These are phyloP conservation scores for Calonectris borealis DNA, from an alignment of 2,113 vertebrate species.

Conservation along the genomic window DNA sequence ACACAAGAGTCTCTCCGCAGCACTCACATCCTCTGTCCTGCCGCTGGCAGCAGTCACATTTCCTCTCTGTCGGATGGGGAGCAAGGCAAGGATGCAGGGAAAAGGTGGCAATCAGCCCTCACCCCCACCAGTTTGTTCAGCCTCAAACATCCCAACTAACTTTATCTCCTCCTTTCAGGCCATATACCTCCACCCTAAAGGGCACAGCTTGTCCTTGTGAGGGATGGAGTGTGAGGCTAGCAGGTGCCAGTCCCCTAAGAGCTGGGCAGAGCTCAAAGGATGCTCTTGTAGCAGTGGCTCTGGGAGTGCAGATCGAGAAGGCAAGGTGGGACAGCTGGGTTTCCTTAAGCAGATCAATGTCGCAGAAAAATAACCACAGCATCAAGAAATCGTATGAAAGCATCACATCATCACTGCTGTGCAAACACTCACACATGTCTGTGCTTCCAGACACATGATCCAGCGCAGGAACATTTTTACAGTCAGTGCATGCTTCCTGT, in stretches of 20 bases:
- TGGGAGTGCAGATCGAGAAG: neutral
- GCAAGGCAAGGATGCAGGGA: neutral
- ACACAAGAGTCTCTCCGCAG: neutral
- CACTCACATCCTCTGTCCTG: neutral
- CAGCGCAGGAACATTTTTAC: rapidly evolving
- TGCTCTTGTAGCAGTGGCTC: neutral
- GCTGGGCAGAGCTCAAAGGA: neutral
- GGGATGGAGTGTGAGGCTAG: neutral
- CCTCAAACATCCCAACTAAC: neutral
- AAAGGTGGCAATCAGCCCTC: neutral
- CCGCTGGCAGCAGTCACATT: neutral
- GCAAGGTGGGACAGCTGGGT: neutral
- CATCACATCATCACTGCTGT: neutral
- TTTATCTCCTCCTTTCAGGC: neutral
- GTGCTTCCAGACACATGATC: neutral
- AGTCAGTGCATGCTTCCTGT: neutral
- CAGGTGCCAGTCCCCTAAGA: neutral
- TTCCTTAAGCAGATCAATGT: neutral
- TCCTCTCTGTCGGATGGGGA: neutral
- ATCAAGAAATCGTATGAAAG: neutral
- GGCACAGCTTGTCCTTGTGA: neutral
- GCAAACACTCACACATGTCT: neutral
- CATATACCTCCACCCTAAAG: neutral
- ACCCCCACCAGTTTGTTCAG: rapidly evolving
- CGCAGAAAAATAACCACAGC: neutral